Percentiles rank a stretch among this genome's conserved stretches.
phyloP scores from a whole-genome alignment of 2,888 invertebrate genomes.

The Chaetogeoica ovagalla region DNA sequence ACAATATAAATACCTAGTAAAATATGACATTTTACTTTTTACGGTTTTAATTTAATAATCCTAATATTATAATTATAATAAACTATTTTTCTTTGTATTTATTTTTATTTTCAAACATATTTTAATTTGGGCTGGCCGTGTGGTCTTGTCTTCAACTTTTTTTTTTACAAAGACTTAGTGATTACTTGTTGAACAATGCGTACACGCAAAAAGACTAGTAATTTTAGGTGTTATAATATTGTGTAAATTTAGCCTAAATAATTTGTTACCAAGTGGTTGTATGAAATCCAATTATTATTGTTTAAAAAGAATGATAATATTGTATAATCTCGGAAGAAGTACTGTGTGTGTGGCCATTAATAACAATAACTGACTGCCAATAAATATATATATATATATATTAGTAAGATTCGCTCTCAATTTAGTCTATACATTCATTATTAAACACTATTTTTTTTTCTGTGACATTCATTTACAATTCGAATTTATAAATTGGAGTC shows the following conservation, averaged over 20 bases:
- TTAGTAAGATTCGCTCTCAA: constrained; percentile 6
- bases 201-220: constrained; percentile 35
- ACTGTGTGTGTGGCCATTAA: constrained; percentile 22
- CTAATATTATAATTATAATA: constrained; percentile 5
- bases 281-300: constrained; percentile 31
- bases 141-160: neutral
- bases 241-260: constrained; percentile 38
- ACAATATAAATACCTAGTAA: neutral
- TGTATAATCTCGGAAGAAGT: constrained; percentile 11
- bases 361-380: constrained; percentile 44
- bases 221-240: constrained; percentile 44
- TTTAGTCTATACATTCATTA: constrained; percentile 38
- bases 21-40: constrained; percentile 5
- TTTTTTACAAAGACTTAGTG: neutral
- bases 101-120: neutral
- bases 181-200: constrained; percentile 39
- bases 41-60: constrained; percentile 7
- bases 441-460: constrained; percentile 7
- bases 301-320: constrained; percentile 2
- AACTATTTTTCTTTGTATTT: neutral
- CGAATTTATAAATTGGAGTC: constrained; percentile 51
- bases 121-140: neutral
- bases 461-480: constrained; percentile 30
- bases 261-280: constrained; percentile 46
- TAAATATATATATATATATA: too few relatives aligned